Conservation (phyloP, 1,140 invertebrate species). For the Rhopalosiphum padi region DNA sequence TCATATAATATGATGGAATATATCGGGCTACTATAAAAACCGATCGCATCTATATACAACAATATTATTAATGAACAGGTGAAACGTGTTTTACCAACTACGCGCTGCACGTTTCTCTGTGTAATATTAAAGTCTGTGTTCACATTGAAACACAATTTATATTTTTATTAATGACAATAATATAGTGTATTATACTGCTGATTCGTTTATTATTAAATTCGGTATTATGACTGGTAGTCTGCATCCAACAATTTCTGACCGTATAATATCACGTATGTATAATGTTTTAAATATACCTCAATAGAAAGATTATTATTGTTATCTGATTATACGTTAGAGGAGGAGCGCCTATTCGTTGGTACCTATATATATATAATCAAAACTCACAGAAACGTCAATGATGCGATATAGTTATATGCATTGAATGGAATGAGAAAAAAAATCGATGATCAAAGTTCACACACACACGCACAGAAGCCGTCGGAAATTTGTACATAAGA, state of each 20-base stretch:
- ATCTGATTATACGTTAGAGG: slow-evolving; percentile 33
- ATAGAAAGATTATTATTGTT: not conserved
- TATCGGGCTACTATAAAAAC: slow-evolving; percentile 29
- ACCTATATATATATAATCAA: not conserved
- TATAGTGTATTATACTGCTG: not conserved
- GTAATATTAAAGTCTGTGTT: not conserved
- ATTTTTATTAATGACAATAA: slow-evolving; percentile 45
- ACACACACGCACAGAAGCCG: slow-evolving; percentile 41
- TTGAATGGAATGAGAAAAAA: slow-evolving; percentile 19
- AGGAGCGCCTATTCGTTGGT: not conserved
- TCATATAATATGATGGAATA: slow-evolving; percentile 35
- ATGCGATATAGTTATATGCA: not conserved
- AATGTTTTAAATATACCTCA: not conserved
- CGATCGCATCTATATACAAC: slow-evolving; percentile 30
- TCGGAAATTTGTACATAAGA: slow-evolving; percentile 37
- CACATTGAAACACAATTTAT: not conserved
- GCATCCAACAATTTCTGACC: not conserved
- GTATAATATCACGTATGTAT: not conserved
- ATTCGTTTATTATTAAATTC: not conserved
- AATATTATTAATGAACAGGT: slow-evolving; percentile 50
- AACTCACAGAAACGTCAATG: slow-evolving; percentile 32
- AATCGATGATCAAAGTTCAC: slow-evolving; percentile 19
- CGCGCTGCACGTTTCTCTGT: not conserved
- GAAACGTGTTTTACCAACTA: slow-evolving; percentile 44
- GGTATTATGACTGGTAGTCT: not conserved